Base-by-base conservation (phyloP, 2,797 vertebrate species). In the Diglossa cyanea region DNA sequence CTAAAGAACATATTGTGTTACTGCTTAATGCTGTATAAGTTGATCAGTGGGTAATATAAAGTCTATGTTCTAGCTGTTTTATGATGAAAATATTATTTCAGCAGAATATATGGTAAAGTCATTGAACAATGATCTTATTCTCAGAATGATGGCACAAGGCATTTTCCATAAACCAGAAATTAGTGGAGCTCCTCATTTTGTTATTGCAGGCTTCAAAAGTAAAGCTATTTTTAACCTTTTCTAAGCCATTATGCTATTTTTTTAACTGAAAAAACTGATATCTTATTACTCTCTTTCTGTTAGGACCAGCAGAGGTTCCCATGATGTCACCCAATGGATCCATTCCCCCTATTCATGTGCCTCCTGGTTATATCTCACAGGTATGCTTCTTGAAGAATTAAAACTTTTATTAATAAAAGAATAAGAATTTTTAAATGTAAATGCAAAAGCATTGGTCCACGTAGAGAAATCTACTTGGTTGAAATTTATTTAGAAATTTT, bases 311-410 rank as follows among this genome's bases (percentile, higher is more conserved):
- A 87, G 99, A 99, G 96, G 99, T 99, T 97, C 99, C 99, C 86
- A 99, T 99, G 99, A 99, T 99, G 99, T 99, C 99, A 96, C 99
- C 99, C 50, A 99, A 99, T 94, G 99, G 99, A 90, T 99, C 99
- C 71, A 99, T 99, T 93, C 99, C 99, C 84, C 99, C 99, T 84
- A 99, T 99, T 94, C 99, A 99, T 39, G 99, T 99, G 45, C 99
- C 99, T 96, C 99, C 99, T 1, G 99, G 99, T 95, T 99, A 99
- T 95, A 99, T 99, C 98, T 99, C 99, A 96, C 99, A 99, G 99
- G 99, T 99, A 97, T 74, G 90, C 18, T 91, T 55, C 45, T n/a
- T 84, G 55, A 58, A 74, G 53, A 57, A n/a, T 37, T 75, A 33
- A 81, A 74, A 28, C 8, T 31, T 54, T 8, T n/a, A 26, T 21